These are phyloP conservation scores for Ophion ventricosus DNA, from an alignment of 2,888 invertebrate genomes.

Conservation along the genomic window DNA sequence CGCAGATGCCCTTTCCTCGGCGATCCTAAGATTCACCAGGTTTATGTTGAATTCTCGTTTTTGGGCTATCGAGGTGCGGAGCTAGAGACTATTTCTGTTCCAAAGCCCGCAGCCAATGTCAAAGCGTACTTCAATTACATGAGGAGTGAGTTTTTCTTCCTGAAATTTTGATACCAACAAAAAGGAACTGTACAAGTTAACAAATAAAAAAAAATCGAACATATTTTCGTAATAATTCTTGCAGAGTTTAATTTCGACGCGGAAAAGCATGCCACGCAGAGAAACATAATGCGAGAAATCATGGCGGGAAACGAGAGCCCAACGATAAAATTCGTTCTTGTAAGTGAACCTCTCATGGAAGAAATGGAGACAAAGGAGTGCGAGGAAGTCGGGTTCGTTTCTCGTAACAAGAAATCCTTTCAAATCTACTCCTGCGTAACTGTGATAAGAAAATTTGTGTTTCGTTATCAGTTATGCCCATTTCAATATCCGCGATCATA, in stretches of 20 bases:
- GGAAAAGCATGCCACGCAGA: slow-evolving; percentile 69
- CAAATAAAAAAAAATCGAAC: not conserved
- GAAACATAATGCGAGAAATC: slow-evolving; percentile 73
- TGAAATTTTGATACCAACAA: not conserved
- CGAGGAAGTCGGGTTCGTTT: slow-evolving; percentile 77
- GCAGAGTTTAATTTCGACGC: slow-evolving; percentile 75
- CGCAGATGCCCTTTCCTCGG: slow-evolving; percentile 68
- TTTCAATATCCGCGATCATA: slow-evolving; percentile 76
- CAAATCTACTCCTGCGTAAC: not conserved
- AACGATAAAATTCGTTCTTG: slow-evolving; percentile 74
- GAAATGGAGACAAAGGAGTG: slow-evolving; percentile 76
- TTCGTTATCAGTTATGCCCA: slow-evolving; percentile 71
- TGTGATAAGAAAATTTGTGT: not conserved
- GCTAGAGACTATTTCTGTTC: slow-evolving; percentile 77
- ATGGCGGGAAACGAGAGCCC: slow-evolving; percentile 71
- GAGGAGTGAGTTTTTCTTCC: slow-evolving; percentile 51
- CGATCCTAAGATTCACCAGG: slow-evolving; percentile 69
- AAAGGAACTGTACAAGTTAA: not conserved
- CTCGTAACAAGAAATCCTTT: not conserved
- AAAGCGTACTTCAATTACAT: slow-evolving; percentile 65
- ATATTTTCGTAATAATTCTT: slow-evolving; percentile 28
- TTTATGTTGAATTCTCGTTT: slow-evolving; percentile 79
- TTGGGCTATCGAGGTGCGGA: slow-evolving; percentile 75
- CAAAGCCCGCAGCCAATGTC: slow-evolving; percentile 60
- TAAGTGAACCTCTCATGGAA: slow-evolving; percentile 76